Percentiles rank a stretch among this genome's conserved stretches.
These are phyloP conservation scores for Protosalanx chinensis DNA, from an alignment of 2,797 vertebrate genomes.

Conservation along the genomic window DNA sequence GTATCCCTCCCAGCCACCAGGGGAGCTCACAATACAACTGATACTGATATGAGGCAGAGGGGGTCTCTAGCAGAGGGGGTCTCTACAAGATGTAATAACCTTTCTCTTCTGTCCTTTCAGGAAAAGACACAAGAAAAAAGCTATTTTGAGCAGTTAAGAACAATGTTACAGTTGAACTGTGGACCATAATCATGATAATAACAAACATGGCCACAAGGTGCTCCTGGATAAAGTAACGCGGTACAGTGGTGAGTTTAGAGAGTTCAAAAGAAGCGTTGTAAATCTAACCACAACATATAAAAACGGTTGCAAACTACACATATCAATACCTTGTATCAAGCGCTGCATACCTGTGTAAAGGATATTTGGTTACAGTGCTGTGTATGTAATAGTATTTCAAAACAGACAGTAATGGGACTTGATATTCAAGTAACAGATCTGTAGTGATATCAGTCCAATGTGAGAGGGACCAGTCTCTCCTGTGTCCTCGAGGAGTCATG, in stretches of 20 bases:
- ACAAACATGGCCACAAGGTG: slow-evolving; percentile 32
- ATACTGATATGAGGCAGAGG: not conserved
- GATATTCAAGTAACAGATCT: slow-evolving; percentile 28
- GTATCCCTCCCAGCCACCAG: not conserved
- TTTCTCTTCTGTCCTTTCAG: not conserved
- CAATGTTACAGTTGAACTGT: not conserved
- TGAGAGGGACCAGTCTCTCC: slow-evolving; percentile 16
- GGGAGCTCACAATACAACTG: not conserved
- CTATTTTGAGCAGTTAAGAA: slow-evolving; percentile 13
- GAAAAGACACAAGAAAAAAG: slow-evolving; percentile 12
- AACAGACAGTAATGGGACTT: slow-evolving; percentile 41
- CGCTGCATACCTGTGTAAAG: slow-evolving; percentile 23
- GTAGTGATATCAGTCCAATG: slow-evolving; percentile 25
- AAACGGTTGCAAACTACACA: slow-evolving; percentile 18
- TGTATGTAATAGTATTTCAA: slow-evolving; percentile 31
- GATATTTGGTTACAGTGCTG: slow-evolving; percentile 39
- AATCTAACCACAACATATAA: not conserved
- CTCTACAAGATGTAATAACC: not conserved
- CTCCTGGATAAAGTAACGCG: slow-evolving; percentile 23
- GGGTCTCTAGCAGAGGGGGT: not conserved
- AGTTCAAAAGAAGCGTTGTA: slow-evolving; percentile 7
- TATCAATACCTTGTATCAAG: slow-evolving; percentile 13
- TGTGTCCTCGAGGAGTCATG: slow-evolving; percentile 23
- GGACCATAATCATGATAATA: slow-evolving; percentile 27
- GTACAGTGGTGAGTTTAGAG: slow-evolving; percentile 8